Evolutionary conservation across 2,797 vertebrate genomes (phyloP), one percentile per base, ranked within the genome.

Genomic region (Staurois parvus): DNA sequence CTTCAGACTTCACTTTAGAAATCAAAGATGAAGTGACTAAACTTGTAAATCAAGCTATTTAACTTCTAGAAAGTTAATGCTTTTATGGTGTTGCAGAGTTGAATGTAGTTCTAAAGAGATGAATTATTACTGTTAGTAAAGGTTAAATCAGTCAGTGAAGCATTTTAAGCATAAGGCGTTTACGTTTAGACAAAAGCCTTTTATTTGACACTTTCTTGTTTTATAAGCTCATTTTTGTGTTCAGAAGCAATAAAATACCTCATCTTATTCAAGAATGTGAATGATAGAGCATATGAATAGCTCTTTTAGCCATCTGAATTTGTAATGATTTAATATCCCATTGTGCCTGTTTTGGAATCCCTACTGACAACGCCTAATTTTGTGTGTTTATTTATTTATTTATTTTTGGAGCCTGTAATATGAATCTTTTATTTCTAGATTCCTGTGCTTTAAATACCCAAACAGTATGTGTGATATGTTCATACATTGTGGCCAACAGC

Each of bases 71-170:
- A 89, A 88, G 88, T 30, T 89, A 88, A 64, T 73, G 89, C 68
- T 79, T 89, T 93, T 93, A 91, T 91, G 74, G 82, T 91, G 88
- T 87, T 78, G 72, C 73, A 76, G 89, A 88, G 87, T 90, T 91
- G 92, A 92, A 90, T 92, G 77, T 89, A 87, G 86, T 87, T 52
- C 37, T 80, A 29, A 62, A 90, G 87, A 91, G 24, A 89, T 90
- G 89, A 85, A 90, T 90, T 90, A 90, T 76, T 87, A 87, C 76
- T 89, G 70, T 32, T 90, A 87, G 90, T 89, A 92, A 92, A 94
- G 88, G 89, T 92, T 92, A 91, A 37, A 85, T 88, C 30, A 77
- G 88, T 89, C 90, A 84, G 70, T 88, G 83, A 10, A 87, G 70
- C 88, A 85, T 91, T 91, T 85, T 89, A 87, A 87, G 34, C 79